These are phyloP conservation scores for Hirtodrosophila trivittata DNA, from an alignment of 2,888 invertebrate genomes.

Conservation along the genomic window DNA sequence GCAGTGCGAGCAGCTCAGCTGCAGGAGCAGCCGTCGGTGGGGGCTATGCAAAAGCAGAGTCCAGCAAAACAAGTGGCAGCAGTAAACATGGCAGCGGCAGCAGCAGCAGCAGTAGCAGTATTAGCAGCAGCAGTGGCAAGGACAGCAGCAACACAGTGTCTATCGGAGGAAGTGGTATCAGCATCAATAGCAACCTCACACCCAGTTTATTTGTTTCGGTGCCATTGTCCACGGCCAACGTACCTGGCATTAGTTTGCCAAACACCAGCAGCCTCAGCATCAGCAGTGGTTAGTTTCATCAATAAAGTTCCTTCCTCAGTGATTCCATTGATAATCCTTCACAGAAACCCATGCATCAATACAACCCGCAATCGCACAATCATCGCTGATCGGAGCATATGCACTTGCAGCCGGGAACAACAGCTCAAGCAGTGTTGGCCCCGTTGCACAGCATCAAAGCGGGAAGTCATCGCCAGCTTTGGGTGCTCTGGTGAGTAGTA, in stretches of 20 bases:
- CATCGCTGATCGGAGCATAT: constrained; percentile 60
- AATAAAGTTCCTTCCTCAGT: background rate
- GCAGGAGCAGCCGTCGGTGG: constrained; percentile 9
- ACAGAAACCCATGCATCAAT: constrained; percentile 42
- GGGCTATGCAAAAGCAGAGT: constrained; percentile 54
- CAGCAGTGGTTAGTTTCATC: constrained; percentile 53
- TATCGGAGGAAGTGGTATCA: constrained; percentile 26
- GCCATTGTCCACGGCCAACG: constrained; percentile 85
- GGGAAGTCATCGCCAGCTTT: constrained; percentile 80
- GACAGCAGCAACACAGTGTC: constrained; percentile 38
- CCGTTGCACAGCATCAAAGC: constrained; percentile 79
- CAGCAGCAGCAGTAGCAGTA: constrained; percentile 36
- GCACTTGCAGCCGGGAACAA: constrained; percentile 33
- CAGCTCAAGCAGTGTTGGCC: constrained; percentile 12
- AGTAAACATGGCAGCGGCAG: constrained; percentile 24
- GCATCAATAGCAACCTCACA: constrained; percentile 65
- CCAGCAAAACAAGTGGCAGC: constrained; percentile 46
- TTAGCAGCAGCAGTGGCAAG: constrained; percentile 40
- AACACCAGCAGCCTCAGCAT: constrained; percentile 52
- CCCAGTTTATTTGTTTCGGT: constrained; percentile 87
- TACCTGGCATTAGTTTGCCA: constrained; percentile 84
- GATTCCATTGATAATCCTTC: background rate
- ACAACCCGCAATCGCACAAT: constrained; percentile 45
- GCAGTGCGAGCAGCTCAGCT: constrained; percentile 33
- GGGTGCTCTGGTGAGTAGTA: constrained; percentile 57